Conservation (phyloP, 2,797 vertebrate genomes). For the Scolopax rusticola region DNA sequence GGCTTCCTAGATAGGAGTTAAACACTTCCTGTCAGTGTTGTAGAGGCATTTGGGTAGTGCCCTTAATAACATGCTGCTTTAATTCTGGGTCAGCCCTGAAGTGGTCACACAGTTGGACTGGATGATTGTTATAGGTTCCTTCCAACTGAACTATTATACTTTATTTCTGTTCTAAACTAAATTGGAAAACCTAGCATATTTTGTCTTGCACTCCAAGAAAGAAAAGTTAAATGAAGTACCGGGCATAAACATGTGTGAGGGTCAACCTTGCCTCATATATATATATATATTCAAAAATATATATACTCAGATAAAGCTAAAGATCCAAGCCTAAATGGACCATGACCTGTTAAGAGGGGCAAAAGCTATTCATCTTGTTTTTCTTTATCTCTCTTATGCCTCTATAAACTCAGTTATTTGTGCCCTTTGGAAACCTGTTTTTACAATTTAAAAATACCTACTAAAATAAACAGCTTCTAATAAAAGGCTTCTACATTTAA, state of each 20-base stretch:
- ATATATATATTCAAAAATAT: not conserved
- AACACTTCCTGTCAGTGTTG: not conserved
- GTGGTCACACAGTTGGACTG: not conserved
- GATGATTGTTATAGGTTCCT: rapidly evolving
- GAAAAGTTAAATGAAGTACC: not conserved
- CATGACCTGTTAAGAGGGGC: not conserved
- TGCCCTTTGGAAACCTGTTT: not conserved
- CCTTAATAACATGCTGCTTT: not conserved
- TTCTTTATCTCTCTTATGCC: not conserved
- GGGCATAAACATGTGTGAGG: not conserved
- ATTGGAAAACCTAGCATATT: not conserved
- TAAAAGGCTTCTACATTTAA: not conserved
- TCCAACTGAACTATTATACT: not conserved
- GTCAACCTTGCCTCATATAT: not conserved
- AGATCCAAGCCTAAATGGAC: not conserved
- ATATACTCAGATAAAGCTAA: not conserved
- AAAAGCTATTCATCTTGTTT: not conserved
- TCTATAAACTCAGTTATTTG: not conserved
- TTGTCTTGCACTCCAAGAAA: not conserved
- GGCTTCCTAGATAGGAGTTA: not conserved
- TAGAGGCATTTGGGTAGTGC: not conserved
- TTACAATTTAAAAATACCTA: not conserved
- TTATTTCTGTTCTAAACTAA: not conserved
- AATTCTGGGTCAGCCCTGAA: not conserved
- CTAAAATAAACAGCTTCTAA: not conserved